These are phyloP conservation scores for Sander vitreus DNA, from an alignment of 2,113 vertebrate species.

Conservation along the genomic window DNA sequence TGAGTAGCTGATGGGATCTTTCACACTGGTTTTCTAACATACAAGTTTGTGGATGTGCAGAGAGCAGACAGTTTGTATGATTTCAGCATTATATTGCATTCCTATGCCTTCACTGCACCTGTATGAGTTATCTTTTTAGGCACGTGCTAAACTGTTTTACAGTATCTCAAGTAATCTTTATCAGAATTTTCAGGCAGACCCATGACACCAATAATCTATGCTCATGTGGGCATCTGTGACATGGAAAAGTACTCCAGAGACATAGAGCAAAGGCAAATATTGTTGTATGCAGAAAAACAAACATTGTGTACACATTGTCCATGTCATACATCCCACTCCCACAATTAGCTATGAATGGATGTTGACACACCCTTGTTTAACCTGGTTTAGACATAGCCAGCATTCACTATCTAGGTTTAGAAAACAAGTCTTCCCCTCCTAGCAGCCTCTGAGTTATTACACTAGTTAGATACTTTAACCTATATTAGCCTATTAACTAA, in stretches of 20 bases:
- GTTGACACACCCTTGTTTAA: slow-evolving; percentile 7
- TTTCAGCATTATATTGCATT: neutral
- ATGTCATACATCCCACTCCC: neutral
- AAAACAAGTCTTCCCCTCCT: neutral
- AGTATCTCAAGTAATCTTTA: neutral
- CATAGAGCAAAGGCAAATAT: neutral
- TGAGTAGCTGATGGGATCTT: slow-evolving; percentile 77
- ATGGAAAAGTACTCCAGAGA: neutral
- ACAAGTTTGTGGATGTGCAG: neutral
- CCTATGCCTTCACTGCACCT: neutral
- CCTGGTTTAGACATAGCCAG: neutral
- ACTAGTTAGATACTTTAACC: neutral
- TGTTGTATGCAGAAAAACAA: neutral
- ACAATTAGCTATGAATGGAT: neutral
- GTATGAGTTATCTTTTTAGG: neutral
- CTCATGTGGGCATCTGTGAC: neutral
- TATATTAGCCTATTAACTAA: neutral
- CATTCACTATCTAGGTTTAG: neutral
- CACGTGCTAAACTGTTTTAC: neutral
- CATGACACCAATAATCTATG: neutral
- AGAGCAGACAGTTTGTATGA: neutral
- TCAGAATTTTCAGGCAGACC: neutral
- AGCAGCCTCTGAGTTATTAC: neutral
- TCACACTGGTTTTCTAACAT: neutral
- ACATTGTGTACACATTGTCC: neutral